Percentiles rank a stretch among this genome's conserved stretches.
Conservation (phyloP, 2,797 vertebrate species). For the Nyctalus aviator region DNA sequence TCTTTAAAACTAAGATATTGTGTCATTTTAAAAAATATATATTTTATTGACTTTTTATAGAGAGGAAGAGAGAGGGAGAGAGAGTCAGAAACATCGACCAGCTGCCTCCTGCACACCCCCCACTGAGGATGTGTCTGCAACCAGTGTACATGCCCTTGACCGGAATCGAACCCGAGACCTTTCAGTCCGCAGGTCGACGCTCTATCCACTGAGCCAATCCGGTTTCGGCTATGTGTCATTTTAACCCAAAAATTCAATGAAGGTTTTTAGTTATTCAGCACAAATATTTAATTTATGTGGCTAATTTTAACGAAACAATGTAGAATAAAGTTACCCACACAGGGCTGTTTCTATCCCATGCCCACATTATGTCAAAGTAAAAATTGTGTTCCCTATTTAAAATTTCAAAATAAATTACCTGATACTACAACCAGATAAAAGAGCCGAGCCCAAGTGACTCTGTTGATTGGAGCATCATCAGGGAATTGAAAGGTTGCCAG, state of each 20-base stretch:
- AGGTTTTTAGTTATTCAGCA: neutral
- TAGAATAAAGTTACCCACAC: neutral
- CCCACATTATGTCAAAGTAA: neutral
- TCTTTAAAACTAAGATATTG: slow-evolving; percentile 40
- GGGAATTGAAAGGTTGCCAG: too few relatives aligned
- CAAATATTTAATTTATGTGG: neutral
- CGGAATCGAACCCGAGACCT: too few relatives aligned
- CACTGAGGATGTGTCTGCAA: too few relatives aligned
- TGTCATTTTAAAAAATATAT: neutral
- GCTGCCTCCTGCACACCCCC: too few relatives aligned
- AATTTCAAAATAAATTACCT: slow-evolving; percentile 40
- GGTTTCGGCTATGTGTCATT: neutral
- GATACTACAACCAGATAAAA: neutral
- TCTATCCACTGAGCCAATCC: too few relatives aligned
- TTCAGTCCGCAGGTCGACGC: too few relatives aligned
- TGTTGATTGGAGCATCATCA: too few relatives aligned
- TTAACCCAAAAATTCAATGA: neutral
- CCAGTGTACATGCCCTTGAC: too few relatives aligned
- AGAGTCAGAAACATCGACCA: too few relatives aligned
- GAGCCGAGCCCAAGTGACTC: neutral
- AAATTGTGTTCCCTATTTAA: slow-evolving; percentile 11
- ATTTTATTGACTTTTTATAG: too few relatives aligned
- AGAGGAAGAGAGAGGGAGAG: too few relatives aligned
- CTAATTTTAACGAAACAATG: slow-evolving; percentile 39
- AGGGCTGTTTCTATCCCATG: neutral